Base-by-base conservation (phyloP, 2,888 invertebrate species). In the Bhutanitis thaidina region DNA sequence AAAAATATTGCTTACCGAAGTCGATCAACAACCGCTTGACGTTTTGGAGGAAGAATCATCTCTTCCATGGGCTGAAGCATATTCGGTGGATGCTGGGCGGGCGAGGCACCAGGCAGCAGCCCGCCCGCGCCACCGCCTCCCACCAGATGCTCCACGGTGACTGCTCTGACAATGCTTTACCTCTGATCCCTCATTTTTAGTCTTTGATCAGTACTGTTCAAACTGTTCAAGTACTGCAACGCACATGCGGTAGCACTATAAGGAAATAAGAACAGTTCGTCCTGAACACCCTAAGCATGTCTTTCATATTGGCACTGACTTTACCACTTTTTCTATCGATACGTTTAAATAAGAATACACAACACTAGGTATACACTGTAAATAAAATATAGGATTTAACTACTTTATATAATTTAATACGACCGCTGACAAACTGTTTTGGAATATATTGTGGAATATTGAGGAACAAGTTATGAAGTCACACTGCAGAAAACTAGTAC, bases 11-110 rank as follows among this genome's bases (percentile, higher is more conserved):
- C 78, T 75, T 66, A 92, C 92, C 92, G 90, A 49, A 96, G 88
- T 59, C 96, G 92, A 79, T 97, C 97, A 67, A 97, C 94, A 73
- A 96, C 95, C 72, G 95, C 95, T 82, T 96, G 95, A 61, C 93
- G 90, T 80, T 95, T 95, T 35, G 95, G 93, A 69, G 95, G 93
- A 73, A 95, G 90, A 70, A 95, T 94, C 86, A 95, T 95, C 68
- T 91, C 85, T 72, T 90, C 90, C 85, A 91, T 91, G 65, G 91
- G 90, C 73, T 91, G 91, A 73, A 91, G 90, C 88, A 91, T 89
- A 85, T 90, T 93, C 70, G 92, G 92, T 77, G 92, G 92, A 62
- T 91, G 90, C 65, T 91, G 90, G 67, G 89, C 87, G 65, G 90
- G 90, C 72, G 91, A 90, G 74, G 88, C 88, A 77, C 90, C 88